These are phyloP conservation scores for Sebastes paucispinis DNA, from an alignment of 2,797 vertebrate species.

Conservation along the genomic window DNA sequence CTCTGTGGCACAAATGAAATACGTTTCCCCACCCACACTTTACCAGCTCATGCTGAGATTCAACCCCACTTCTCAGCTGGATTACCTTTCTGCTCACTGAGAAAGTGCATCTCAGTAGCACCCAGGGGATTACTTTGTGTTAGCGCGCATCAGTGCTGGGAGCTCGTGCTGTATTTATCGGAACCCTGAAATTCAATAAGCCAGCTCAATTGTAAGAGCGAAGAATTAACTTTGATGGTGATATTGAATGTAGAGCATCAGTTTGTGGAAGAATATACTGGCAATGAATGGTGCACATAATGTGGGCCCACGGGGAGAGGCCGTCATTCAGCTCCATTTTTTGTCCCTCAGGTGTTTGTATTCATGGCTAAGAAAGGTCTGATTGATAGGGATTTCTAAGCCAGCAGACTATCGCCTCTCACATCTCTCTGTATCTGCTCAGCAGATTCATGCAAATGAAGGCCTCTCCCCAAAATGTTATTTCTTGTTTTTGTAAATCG, in stretches of 20 bases:
- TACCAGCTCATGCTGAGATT: conserved; percentile 35
- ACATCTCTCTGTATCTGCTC: conserved; percentile 53
- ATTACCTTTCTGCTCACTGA: conserved; percentile 46
- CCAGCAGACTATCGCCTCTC: conserved; percentile 45
- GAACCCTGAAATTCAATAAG: conserved; percentile 69
- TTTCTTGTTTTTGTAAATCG: conserved; percentile 59
- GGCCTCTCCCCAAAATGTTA: conserved; percentile 33
- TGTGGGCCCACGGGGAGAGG: conserved; percentile 44
- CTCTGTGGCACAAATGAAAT: neutral
- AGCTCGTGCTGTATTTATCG: conserved; percentile 57
- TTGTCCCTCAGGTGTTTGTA: conserved; percentile 62
- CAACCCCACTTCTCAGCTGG: conserved; percentile 37
- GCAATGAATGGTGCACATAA: conserved; percentile 53
- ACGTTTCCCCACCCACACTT: conserved; percentile 40
- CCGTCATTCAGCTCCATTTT: conserved; percentile 51
- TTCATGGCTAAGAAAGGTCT: conserved; percentile 58
- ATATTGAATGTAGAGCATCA: conserved; percentile 60
- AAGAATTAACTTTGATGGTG: conserved; percentile 65
- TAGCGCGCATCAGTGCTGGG: conserved; percentile 39
- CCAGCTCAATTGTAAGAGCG: conserved; percentile 56
- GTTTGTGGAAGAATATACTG: conserved; percentile 52
- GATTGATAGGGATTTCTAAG: conserved; percentile 69
- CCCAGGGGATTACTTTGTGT: conserved; percentile 57
- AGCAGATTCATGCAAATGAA: conserved; percentile 50
- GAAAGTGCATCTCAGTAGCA: conserved; percentile 46